Percentiles rank a stretch among this genome's conserved stretches.
Evolutionary conservation across 2,797 vertebrate species (phyloP).

Genomic region (Gadopsis bispinosus): DNA sequence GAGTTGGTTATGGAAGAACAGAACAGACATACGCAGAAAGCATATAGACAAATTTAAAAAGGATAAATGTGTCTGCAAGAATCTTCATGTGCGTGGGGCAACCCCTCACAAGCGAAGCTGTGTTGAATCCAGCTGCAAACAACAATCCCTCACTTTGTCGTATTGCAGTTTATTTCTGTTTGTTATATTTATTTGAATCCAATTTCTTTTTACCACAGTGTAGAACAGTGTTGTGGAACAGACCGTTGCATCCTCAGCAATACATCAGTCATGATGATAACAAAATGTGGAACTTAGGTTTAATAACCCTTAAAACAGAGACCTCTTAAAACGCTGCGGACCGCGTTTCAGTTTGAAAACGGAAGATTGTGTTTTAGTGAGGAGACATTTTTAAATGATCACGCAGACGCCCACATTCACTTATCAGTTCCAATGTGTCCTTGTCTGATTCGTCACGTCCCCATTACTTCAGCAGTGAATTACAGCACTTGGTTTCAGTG

Average conservation of each 20-base stretch:
- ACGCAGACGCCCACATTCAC: too few species aligned
- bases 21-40: neutral
- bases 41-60: neutral
- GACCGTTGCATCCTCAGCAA: neutral
- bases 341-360: too few species aligned
- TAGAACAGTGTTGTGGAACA: neutral
- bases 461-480: too few species aligned
- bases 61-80: neutral
- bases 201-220: neutral
- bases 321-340: too few species aligned
- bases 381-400: too few species aligned
- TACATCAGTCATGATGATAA: neutral
- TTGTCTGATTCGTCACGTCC: too few species aligned
- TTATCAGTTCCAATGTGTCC: too few species aligned
- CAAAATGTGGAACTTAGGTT: neutral
- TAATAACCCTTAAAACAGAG: too few species aligned
- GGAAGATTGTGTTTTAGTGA: too few species aligned
- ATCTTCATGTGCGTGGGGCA: neutral
- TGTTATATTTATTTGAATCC: neutral
- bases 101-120: neutral
- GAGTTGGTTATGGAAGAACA: neutral
- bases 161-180: neutral
- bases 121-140: neutral
- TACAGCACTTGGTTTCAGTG: too few species aligned
- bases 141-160: neutral